phyloP scores from a whole-genome alignment of 1,140 invertebrate genomes.

The Venustaconcha ellipsiformis region DNA sequence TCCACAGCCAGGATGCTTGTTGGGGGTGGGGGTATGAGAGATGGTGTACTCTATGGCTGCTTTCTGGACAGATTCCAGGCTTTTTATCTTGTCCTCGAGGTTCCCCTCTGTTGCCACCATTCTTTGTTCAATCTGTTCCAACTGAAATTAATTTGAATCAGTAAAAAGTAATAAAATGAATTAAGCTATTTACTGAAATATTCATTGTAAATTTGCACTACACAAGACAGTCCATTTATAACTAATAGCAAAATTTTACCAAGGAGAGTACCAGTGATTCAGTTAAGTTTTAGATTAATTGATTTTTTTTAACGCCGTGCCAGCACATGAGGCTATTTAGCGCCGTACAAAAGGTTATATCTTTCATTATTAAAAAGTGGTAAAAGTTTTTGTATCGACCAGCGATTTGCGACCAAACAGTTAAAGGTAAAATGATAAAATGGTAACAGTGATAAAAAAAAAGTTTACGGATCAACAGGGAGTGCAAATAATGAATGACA shows the following conservation, averaged over 20 bases:
- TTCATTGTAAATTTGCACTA: neutral
- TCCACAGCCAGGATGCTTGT: too few relatives aligned
- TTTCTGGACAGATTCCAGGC: conserved; percentile 29
- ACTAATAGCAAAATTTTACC: neutral
- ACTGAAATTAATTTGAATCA: conserved; percentile 18
- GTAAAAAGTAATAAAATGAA: neutral
- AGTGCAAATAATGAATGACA: too few relatives aligned
- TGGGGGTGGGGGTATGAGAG: conserved; percentile 8
- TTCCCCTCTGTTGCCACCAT: conserved; percentile 22
- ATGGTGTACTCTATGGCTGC: conserved; percentile 35
- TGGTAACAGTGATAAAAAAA: too few relatives aligned
- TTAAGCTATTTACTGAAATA: neutral
- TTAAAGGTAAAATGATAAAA: too few relatives aligned
- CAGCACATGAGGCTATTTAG: too few relatives aligned
- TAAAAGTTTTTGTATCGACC: too few relatives aligned
- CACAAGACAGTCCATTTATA: neutral
- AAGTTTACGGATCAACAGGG: too few relatives aligned
- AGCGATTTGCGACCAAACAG: too few relatives aligned
- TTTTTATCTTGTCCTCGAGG: conserved; percentile 24
- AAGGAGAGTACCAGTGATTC: neutral
- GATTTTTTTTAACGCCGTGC: too few relatives aligned
- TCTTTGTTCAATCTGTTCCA: conserved; percentile 23
- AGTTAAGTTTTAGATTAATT: neutral
- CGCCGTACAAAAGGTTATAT: too few relatives aligned
- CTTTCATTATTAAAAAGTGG: too few relatives aligned